A percentile compares a stretch with the other conserved stretches of the same genome.
These are phyloP conservation scores for Anguilla pacifica DNA, from an alignment of 2,797 vertebrate genomes.

Conservation along the genomic window DNA sequence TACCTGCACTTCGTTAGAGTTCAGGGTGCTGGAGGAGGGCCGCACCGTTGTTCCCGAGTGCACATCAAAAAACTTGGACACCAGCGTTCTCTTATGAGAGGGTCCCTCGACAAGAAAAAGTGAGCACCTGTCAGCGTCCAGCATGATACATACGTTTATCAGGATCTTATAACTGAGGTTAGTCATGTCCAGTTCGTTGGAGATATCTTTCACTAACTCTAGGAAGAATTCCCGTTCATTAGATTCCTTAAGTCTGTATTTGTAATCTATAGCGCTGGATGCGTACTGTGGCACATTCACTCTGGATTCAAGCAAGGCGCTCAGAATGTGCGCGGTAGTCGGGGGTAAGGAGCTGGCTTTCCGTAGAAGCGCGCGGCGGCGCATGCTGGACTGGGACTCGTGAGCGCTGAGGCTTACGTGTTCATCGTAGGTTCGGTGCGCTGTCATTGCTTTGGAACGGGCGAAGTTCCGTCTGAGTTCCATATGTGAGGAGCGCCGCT, in stretches of 20 bases:
- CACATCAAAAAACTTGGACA: slow-evolving; percentile 80
- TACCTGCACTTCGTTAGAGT: slow-evolving; percentile 78
- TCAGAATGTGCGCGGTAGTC: slow-evolving; percentile 79
- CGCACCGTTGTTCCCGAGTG: slow-evolving; percentile 76
- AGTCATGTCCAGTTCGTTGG: slow-evolving; percentile 77
- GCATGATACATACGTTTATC: slow-evolving; percentile 79
- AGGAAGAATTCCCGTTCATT: slow-evolving; percentile 80
- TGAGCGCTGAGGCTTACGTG: slow-evolving; percentile 69
- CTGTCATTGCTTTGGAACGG: slow-evolving; percentile 73
- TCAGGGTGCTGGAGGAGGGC: slow-evolving; percentile 70
- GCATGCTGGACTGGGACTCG: slow-evolving; percentile 73
- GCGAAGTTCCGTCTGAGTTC: slow-evolving; percentile 79
- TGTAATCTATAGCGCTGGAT: slow-evolving; percentile 78
- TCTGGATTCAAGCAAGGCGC: slow-evolving; percentile 78
- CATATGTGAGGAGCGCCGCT: slow-evolving; percentile 76
- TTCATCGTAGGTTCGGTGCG: slow-evolving; percentile 78
- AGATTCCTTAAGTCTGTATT: slow-evolving; percentile 75
- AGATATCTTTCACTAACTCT: slow-evolving; percentile 80
- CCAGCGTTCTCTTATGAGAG: slow-evolving; percentile 74
- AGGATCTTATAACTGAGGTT: slow-evolving; percentile 80
- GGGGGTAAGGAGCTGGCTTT: slow-evolving; percentile 82
- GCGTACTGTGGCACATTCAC: slow-evolving; percentile 78
- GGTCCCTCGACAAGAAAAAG: slow-evolving; percentile 80
- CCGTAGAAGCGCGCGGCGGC: slow-evolving; percentile 77
- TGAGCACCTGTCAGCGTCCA: slow-evolving; percentile 78